Percentiles rank a stretch among this genome's conserved stretches.
Evolutionary conservation across 2,113 vertebrate species (phyloP).

Genomic region (Nestor notabilis): DNA sequence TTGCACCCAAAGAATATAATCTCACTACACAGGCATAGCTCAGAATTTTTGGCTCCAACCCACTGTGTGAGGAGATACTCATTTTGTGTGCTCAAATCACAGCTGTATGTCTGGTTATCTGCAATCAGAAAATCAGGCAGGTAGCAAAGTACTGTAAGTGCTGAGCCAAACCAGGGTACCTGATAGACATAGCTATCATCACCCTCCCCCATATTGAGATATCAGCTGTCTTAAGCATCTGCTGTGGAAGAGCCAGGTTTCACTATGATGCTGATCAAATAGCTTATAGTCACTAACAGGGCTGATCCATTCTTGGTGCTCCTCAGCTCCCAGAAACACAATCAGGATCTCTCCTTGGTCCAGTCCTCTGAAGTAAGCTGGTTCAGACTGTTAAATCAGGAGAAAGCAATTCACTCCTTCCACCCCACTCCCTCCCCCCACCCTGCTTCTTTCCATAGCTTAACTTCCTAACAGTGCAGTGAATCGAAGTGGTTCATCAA

Average conservation of each 20-base stretch:
- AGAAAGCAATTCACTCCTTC: background rate
- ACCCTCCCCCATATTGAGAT: background rate
- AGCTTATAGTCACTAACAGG: background rate
- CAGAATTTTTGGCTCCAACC: background rate
- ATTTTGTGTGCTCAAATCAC: background rate
- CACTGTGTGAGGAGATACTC: background rate
- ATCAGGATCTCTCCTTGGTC: background rate
- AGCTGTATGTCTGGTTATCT: background rate
- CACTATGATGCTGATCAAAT: background rate
- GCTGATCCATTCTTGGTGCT: background rate
- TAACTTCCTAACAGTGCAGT: background rate
- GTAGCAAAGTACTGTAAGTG: background rate
- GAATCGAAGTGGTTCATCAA: background rate
- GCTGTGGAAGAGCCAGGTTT: background rate
- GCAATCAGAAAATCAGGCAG: background rate
- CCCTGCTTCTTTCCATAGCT: background rate
- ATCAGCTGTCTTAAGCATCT: background rate
- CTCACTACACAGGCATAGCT: background rate
- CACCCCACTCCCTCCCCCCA: fast-evolving
- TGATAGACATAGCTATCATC: background rate
- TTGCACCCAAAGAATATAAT: background rate
- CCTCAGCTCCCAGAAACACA: background rate
- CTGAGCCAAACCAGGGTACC: background rate
- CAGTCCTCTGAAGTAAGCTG: background rate
- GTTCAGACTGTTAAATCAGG: background rate